phyloP scores from a whole-genome alignment of 1,140 invertebrate genomes.

The Brachionus angularis region DNA sequence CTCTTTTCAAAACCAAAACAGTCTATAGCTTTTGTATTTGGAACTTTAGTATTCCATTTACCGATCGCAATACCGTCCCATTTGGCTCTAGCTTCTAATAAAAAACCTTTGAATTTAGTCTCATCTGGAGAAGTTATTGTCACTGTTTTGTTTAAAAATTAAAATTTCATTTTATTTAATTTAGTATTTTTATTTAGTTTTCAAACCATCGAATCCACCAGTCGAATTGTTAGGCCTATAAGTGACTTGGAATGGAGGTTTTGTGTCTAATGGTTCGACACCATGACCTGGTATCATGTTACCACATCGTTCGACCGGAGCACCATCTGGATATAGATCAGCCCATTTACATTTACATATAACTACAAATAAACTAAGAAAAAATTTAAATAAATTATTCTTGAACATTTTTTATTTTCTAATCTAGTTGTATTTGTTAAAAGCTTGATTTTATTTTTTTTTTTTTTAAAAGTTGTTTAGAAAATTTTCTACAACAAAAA shows the following conservation, averaged over 20 bases:
- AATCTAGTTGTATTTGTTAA: too few species aligned
- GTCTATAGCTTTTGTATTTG: conserved; percentile 17
- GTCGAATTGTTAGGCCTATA: conserved; percentile 1
- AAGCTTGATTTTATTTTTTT: too few species aligned
- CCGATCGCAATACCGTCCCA: conserved; percentile 20
- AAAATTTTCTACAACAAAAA: too few species aligned
- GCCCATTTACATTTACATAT: neutral
- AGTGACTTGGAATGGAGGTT: neutral
- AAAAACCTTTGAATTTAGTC: conserved; percentile 6
- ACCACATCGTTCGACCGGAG: conserved; percentile 2
- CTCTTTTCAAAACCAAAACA: conserved; percentile 15
- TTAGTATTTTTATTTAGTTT: neutral
- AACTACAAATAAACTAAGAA: neutral
- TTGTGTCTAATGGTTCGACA: neutral
- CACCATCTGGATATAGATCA: conserved; percentile 16
- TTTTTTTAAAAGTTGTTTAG: too few species aligned
- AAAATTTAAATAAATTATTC: too few species aligned
- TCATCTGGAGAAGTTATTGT: neutral
- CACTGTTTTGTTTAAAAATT: neutral
- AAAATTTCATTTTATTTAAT: neutral
- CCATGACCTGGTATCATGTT: conserved; percentile 32
- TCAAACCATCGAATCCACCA: conserved; percentile 14
- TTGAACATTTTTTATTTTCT: too few species aligned
- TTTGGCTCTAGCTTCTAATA: conserved; percentile 9
- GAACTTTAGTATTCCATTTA: conserved; percentile 13